phyloP scores from a whole-genome alignment of 2,888 invertebrate species.

The Neoascia interrupta region DNA sequence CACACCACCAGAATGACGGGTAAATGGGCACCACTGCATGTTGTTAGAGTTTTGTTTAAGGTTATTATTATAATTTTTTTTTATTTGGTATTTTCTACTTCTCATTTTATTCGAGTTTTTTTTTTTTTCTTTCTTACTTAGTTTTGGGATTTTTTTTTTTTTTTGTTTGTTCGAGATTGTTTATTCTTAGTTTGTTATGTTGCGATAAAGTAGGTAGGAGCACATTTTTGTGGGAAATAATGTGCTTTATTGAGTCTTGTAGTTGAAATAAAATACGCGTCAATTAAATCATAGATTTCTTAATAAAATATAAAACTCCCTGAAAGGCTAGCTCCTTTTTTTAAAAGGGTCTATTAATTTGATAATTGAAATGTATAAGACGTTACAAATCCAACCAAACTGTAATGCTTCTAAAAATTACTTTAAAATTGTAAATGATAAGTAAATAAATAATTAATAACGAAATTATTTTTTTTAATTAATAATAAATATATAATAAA shows the following conservation, averaged over 20 bases:
- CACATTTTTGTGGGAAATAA: conserved; percentile 6
- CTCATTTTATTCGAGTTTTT: conserved; percentile 23
- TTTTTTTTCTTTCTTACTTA: background rate
- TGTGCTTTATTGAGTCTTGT: conserved; percentile 15
- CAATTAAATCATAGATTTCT: too few relatives aligned
- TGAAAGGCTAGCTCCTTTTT: too few relatives aligned
- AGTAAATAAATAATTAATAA: too few relatives aligned
- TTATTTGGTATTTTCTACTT: conserved; percentile 26
- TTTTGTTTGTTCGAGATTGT: conserved; percentile 52
- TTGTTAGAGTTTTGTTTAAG: conserved; percentile 65
- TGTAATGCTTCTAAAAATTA: too few relatives aligned
- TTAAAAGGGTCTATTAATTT: too few relatives aligned
- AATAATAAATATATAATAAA: too few relatives aligned
- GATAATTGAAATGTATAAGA: too few relatives aligned
- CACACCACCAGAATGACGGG: conserved; percentile 61
- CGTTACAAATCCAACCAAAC: too few relatives aligned
- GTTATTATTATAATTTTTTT: conserved; percentile 57
- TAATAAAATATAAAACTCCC: too few relatives aligned
- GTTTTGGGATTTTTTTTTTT: conserved; percentile 24
- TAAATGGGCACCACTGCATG: conserved; percentile 57
- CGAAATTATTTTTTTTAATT: too few relatives aligned
- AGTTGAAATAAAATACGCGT: too few relatives aligned
- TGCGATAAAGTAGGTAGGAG: conserved; percentile 53
- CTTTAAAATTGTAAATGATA: too few relatives aligned
- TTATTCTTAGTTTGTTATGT: conserved; percentile 45